A percentile compares a stretch with the other conserved stretches of the same genome.
These are phyloP conservation scores for Lagopus muta DNA, from an alignment of 2,113 vertebrate species.

Conservation along the genomic window DNA sequence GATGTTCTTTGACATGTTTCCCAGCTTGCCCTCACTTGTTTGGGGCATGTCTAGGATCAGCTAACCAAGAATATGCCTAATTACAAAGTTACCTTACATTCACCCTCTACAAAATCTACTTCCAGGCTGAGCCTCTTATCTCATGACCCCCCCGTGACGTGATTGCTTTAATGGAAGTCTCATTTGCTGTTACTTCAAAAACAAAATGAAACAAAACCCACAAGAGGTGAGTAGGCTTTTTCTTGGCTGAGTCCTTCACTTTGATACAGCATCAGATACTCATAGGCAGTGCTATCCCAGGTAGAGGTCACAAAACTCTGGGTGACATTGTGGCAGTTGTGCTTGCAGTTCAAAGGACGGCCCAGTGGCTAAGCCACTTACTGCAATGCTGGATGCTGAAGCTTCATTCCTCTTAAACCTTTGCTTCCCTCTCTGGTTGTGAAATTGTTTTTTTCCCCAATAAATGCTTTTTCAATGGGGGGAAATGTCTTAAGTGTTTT, in stretches of 20 bases:
- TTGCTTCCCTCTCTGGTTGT: neutral
- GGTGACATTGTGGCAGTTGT: neutral
- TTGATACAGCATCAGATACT: neutral
- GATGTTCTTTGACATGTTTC: neutral
- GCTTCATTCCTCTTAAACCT: neutral
- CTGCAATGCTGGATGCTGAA: neutral
- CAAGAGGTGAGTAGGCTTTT: neutral
- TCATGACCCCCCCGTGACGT: neutral
- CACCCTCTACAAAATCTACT: slow-evolving; percentile 11
- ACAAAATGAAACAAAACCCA: no score
- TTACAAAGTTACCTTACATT: slow-evolving; percentile 32
- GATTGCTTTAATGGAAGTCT: neutral
- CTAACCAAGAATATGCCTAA: slow-evolving; percentile 41
- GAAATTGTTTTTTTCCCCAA: neutral
- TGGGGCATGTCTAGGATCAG: neutral
- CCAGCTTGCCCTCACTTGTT: neutral
- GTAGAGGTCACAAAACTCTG: neutral
- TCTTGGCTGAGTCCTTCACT: neutral
- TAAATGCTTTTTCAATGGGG: neutral
- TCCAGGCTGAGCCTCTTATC: slow-evolving; percentile 49
- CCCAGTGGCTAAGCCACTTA: accelerated
- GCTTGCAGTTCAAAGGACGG: accelerated
- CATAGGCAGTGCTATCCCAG: neutral
- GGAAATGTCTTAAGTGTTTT: neutral
- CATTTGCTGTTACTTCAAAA: neutral